Conservation (phyloP, 2,797 vertebrate genomes). For the Eulemur albifrons region DNA sequence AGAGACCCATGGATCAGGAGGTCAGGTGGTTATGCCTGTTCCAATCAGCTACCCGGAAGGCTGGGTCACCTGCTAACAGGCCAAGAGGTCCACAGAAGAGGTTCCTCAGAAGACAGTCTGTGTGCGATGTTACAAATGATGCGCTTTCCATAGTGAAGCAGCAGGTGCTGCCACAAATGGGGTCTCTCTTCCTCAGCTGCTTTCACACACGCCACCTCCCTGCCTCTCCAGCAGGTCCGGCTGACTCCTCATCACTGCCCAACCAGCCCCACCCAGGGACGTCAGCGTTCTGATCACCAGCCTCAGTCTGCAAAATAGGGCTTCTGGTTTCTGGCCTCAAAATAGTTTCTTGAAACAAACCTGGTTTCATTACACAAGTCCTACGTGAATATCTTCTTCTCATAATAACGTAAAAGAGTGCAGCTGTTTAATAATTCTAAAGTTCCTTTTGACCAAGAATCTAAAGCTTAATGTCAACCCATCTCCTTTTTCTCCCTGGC, state of each 20-base stretch:
- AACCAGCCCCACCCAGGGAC: background rate
- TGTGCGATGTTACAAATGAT: background rate
- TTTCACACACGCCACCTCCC: background rate
- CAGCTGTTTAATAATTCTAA: background rate
- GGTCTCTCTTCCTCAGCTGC: background rate
- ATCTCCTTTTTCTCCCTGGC: background rate
- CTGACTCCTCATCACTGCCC: background rate
- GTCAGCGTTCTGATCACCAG: background rate
- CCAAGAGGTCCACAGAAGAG: background rate
- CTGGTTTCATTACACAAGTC: background rate
- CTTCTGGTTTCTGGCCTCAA: background rate
- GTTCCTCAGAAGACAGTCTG: background rate
- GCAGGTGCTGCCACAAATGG: background rate
- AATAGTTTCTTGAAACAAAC: background rate
- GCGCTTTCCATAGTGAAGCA: background rate
- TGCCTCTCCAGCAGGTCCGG: background rate
- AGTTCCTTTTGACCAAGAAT: background rate
- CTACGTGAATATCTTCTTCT: background rate
- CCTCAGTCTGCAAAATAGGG: background rate
- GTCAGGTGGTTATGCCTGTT: background rate
- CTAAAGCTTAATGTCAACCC: background rate
- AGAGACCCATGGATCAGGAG: background rate
- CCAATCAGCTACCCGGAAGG: background rate
- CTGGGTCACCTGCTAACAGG: background rate
- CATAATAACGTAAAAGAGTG: background rate